A percentile compares a stretch with the other conserved stretches of the same genome.
Conservation (phyloP, 2,113 vertebrate genomes). For the Etia nguti region DNA sequence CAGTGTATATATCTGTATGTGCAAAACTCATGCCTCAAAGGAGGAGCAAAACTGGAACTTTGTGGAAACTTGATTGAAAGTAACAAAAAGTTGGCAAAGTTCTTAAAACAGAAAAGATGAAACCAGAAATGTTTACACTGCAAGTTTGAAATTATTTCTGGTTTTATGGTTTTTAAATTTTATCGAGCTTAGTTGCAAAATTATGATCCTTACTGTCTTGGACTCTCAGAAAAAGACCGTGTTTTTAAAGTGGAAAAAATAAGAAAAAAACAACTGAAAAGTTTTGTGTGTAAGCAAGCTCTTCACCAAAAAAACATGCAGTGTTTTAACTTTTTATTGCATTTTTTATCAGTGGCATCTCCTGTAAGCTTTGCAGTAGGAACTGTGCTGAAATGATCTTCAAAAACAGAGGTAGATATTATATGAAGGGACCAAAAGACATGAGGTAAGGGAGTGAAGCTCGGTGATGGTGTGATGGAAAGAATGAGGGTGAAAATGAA, state of each 20-base stretch:
- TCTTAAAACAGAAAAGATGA: neutral
- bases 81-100: neutral
- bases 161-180: neutral
- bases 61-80: neutral
- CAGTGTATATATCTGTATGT: neutral
- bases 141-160: neutral
- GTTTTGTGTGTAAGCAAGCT: neutral
- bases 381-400: neutral
- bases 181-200: neutral
- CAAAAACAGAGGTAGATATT: neutral
- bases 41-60: neutral
- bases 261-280: neutral
- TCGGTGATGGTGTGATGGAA: neutral
- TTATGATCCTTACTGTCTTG: neutral
- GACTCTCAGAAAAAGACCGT: neutral
- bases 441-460: neutral
- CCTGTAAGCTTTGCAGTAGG: neutral
- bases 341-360: neutral
- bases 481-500: slow-evolving; percentile 9
- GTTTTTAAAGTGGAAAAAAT: neutral
- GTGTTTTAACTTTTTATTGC: neutral
- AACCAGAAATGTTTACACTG: neutral
- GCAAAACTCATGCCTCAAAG: neutral
- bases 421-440: neutral
- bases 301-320: neutral